Evolutionary conservation across 1,140 invertebrate genomes (phyloP).

Genomic region (Cephus cinctus): DNA sequence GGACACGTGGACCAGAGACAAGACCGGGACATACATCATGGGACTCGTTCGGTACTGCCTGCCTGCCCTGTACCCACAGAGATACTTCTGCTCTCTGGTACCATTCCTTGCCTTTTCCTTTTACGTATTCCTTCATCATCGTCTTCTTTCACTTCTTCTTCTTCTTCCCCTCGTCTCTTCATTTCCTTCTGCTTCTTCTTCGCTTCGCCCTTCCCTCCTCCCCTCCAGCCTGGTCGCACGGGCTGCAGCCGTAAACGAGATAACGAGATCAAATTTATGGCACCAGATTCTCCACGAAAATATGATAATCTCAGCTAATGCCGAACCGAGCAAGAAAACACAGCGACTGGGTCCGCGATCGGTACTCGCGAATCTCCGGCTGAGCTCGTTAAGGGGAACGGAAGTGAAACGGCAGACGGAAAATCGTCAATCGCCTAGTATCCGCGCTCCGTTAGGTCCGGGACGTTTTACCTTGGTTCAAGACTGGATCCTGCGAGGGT

Average conservation of each 20-base stretch:
- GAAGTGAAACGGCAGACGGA: too few relatives aligned
- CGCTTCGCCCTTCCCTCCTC: constrained; percentile 22
- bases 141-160: constrained; percentile 31
- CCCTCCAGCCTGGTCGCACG: constrained; percentile 32
- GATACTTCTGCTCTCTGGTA: too few relatives aligned
- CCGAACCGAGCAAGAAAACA: constrained; percentile 32
- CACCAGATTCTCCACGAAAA: constrained; percentile 49
- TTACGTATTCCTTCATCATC: constrained; percentile 13
- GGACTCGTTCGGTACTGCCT: constrained; percentile 35
- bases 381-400: too few relatives aligned
- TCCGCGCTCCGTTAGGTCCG: too few relatives aligned
- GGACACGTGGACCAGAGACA: constrained; percentile 42
- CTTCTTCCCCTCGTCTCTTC: constrained; percentile 27
- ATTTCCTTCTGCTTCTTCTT: constrained; percentile 16
- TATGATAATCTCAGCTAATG: constrained; percentile 55
- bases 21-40: constrained; percentile 55
- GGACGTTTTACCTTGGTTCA: too few relatives aligned
- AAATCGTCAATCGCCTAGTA: too few relatives aligned
- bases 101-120: background rate
- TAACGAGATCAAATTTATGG: constrained; percentile 59
- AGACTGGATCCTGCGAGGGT: too few relatives aligned
- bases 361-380: too few relatives aligned
- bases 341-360: constrained; percentile 13
- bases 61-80: constrained; percentile 8
- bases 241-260: constrained; percentile 50